Evolutionary conservation across 2,113 vertebrate genomes (phyloP).

Genomic region (Egretta garzetta): DNA sequence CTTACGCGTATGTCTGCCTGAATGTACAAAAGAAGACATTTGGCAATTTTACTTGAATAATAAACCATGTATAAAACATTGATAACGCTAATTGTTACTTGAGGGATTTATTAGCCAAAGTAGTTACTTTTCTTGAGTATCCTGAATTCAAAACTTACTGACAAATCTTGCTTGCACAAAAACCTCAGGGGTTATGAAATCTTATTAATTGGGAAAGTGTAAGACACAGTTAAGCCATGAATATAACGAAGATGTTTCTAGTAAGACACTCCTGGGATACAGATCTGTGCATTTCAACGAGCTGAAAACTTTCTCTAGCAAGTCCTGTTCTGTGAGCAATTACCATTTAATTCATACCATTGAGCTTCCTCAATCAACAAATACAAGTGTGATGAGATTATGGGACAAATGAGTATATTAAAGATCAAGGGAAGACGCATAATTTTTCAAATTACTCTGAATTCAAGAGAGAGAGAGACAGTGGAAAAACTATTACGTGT

Average conservation of each 20-base stretch:
- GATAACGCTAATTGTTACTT: conserved; percentile 68
- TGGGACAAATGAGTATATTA: conserved; percentile 69
- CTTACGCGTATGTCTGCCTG: background rate
- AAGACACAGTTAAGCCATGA: conserved; percentile 42
- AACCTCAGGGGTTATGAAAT: conserved; percentile 61
- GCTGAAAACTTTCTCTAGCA: conserved; percentile 15
- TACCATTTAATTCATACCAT: conserved; percentile 58
- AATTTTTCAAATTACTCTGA: conserved; percentile 71
- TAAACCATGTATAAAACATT: conserved; percentile 58
- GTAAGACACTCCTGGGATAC: conserved; percentile 39
- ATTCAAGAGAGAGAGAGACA: conserved; percentile 38
- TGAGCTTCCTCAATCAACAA: conserved; percentile 55
- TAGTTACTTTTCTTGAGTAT: conserved; percentile 26
- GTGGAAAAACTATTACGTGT: conserved; percentile 56
- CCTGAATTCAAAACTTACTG: conserved; percentile 38
- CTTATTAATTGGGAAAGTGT: conserved; percentile 55
- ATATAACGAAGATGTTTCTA: conserved; percentile 23
- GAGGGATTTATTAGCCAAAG: conserved; percentile 66
- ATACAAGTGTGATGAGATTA: conserved; percentile 60
- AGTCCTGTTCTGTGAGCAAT: conserved; percentile 7
- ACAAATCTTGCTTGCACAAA: conserved; percentile 53
- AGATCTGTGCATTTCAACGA: conserved; percentile 39
- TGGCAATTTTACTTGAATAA: conserved; percentile 28
- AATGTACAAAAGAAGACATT: background rate
- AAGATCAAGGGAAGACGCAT: conserved; percentile 66